A percentile compares a stretch with the other conserved stretches of the same genome.
Conservation (phyloP, 1,140 invertebrate species). For the Octopus bimaculoides region DNA sequence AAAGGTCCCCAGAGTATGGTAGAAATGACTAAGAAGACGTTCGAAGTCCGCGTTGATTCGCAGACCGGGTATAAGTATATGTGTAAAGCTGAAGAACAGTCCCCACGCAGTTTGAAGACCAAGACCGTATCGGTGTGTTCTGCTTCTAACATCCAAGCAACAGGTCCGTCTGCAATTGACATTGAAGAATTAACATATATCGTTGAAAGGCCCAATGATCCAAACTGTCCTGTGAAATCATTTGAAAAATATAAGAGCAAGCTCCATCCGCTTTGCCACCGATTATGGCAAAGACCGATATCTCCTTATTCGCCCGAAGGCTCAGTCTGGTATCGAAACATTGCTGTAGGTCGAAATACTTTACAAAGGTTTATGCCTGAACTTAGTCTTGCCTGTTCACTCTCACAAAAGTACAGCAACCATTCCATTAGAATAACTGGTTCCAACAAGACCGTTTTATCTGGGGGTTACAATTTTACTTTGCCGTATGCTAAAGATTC, state of each 20-base stretch:
- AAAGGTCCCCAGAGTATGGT: slow-evolving; percentile 17
- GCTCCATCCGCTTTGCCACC: slow-evolving; percentile 15
- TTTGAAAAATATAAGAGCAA: slow-evolving; percentile 7
- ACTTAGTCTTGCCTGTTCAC: slow-evolving; percentile 13
- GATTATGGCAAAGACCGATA: slow-evolving; percentile 21
- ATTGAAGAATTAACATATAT: too few relatives aligned
- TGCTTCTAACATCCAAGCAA: not conserved
- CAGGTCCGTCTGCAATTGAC: not conserved
- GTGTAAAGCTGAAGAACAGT: slow-evolving; percentile 8
- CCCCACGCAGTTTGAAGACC: slow-evolving; percentile 8
- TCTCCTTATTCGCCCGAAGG: slow-evolving; percentile 6
- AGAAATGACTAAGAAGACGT: slow-evolving; percentile 20
- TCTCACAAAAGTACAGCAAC: slow-evolving; percentile 19
- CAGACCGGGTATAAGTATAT: slow-evolving; percentile 17
- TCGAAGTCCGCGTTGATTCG: slow-evolving; percentile 16
- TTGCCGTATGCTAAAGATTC: too few relatives aligned
- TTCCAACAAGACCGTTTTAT: too few relatives aligned
- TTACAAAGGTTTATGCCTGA: slow-evolving; percentile 18
- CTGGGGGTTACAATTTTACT: too few relatives aligned
- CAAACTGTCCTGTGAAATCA: slow-evolving; percentile 17
- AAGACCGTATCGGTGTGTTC: not conserved
- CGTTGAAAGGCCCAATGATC: slow-evolving; percentile 15
- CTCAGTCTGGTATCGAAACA: slow-evolving; percentile 18
- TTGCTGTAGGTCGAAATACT: slow-evolving; percentile 14
- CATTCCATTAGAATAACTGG: slow-evolving; percentile 22